phyloP scores from a whole-genome alignment of 2,888 invertebrate species.

The Catonia carolina region DNA sequence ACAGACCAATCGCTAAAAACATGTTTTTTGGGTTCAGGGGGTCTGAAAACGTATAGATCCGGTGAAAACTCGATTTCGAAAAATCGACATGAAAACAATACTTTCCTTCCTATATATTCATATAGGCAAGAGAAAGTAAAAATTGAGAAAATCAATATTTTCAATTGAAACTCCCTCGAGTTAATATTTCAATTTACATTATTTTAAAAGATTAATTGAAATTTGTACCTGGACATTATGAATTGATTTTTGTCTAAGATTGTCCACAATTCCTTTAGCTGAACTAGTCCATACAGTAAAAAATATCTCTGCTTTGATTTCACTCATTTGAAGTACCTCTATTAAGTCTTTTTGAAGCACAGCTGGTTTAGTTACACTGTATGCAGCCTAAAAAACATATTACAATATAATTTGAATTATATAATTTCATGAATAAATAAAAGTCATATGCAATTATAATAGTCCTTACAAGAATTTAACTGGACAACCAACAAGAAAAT shows the following conservation, averaged over 20 bases:
- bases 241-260: slow-evolving; percentile 41
- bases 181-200: neutral
- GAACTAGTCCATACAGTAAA: slow-evolving; percentile 49
- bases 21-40: too few species aligned
- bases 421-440: too few species aligned
- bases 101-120: too few species aligned
- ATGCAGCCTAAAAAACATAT: slow-evolving; percentile 28
- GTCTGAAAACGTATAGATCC: too few species aligned
- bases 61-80: too few species aligned
- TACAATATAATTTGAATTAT: too few species aligned
- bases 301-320: slow-evolving; percentile 50
- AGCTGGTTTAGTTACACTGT: slow-evolving; percentile 48
- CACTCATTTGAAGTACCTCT: slow-evolving; percentile 45
- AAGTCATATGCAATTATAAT: too few species aligned
- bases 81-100: too few species aligned
- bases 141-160: neutral
- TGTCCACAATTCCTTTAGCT: slow-evolving; percentile 48
- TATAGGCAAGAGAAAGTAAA: too few species aligned
- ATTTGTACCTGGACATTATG: slow-evolving; percentile 29
- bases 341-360: slow-evolving; percentile 46
- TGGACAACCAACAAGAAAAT: too few species aligned
- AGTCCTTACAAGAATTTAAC: too few species aligned
- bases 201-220: neutral
- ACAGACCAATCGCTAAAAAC: too few species aligned
- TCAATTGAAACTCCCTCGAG: neutral